Evolutionary conservation across 2,888 invertebrate species (phyloP), one percentile per base, ranked within the genome.

Genomic region (Aradus depressus): DNA sequence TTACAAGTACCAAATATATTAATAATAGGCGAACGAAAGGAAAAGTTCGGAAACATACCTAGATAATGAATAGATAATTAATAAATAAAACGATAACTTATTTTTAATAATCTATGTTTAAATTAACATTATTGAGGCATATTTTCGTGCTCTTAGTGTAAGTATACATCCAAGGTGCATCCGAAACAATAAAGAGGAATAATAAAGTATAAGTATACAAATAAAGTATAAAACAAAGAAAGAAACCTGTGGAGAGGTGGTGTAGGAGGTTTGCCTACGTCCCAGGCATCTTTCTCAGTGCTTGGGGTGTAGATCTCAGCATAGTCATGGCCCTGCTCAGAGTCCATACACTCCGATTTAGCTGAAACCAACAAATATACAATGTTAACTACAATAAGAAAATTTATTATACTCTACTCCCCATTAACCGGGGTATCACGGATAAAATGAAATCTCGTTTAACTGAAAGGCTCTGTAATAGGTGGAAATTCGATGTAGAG

Each of bases 301-400:
- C 87, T 89, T 0, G 91, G 92, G 22, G 91, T 92, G 65, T 91
- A 92, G 58, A 92, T 91, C 70, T 92, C 91, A 1, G 91, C 90
- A 64, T 92, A 92, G 66, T 92, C 92, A 64, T 92, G 91, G 1
- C 84, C 78, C 51, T 75, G 71, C 60, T 71, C 71, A 23, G 67
- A 68, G 48, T 68, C 66, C 34, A 66, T 64, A 56, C 68, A 68
- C 56, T 68, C 67, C 25, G 62, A 62, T 52, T 61, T 61, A 22
- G 62, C 62, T 62, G 52, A 26, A 44, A 51, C 16, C 1, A 44
- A 10, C 3, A n/a, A 22, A 37, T 22, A 19, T 2, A 18, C 21
- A 14, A 8, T 22, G 16, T 14, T 28, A 34, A 26, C 18, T 3
- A 25, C 3, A 31, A 44, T 28, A 8, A 41, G 6, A 19, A 41